Conservation (phyloP, 2,797 vertebrate genomes). For the Argya squamiceps region DNA sequence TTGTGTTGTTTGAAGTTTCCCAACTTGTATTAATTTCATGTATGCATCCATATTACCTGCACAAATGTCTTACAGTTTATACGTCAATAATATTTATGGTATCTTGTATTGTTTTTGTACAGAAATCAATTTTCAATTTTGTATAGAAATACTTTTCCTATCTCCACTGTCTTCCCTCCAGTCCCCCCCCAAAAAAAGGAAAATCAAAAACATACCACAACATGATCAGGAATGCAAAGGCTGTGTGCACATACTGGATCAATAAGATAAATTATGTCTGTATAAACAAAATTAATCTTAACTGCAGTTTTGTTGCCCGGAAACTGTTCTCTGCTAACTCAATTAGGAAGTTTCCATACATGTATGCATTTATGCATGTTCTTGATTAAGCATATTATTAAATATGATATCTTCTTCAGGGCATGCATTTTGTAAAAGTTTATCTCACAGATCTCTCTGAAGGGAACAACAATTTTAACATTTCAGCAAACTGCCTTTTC, state of each 20-base stretch:
- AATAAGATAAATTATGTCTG: neutral
- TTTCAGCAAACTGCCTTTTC: neutral
- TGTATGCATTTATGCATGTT: accelerated
- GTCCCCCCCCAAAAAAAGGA: accelerated
- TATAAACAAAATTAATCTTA: neutral
- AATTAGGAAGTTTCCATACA: neutral
- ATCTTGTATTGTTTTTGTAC: neutral
- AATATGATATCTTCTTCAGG: neutral
- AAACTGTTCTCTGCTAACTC: neutral
- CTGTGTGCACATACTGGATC: neutral
- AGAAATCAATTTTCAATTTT: neutral
- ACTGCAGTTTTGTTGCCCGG: neutral
- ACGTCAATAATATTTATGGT: neutral
- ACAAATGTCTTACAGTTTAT: neutral
- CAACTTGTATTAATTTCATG: neutral
- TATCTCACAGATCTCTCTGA: neutral
- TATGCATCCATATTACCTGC: neutral
- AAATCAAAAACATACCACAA: neutral
- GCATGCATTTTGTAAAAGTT: neutral
- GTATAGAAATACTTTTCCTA: neutral
- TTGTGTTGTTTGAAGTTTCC: neutral
- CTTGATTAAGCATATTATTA: neutral
- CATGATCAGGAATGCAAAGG: neutral
- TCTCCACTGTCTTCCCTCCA: accelerated
- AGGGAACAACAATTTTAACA: neutral